These are phyloP conservation scores for Argya squamiceps DNA, from an alignment of 2,797 vertebrate species.

Conservation along the genomic window DNA sequence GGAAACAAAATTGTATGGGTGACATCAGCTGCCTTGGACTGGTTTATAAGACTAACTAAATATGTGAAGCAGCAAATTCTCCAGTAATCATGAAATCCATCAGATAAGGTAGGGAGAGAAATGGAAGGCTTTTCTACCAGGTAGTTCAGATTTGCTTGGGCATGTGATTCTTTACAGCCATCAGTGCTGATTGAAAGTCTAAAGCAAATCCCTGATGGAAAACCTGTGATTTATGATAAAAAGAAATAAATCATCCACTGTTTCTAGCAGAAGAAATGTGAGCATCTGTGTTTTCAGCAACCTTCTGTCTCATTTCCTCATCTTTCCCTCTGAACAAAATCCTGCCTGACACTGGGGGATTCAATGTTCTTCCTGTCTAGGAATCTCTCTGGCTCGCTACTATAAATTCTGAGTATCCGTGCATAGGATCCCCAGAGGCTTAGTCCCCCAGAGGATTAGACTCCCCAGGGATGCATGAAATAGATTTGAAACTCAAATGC, in stretches of 20 bases:
- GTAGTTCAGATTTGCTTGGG: background rate
- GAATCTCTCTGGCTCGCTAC: background rate
- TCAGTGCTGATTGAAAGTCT: background rate
- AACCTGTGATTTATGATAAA: background rate
- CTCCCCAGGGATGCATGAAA: background rate
- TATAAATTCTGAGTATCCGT: background rate
- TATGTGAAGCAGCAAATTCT: background rate
- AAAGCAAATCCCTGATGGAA: background rate
- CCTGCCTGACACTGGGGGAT: background rate
- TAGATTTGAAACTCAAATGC: background rate
- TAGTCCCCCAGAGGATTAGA: background rate
- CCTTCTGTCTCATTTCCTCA: constrained; percentile 19
- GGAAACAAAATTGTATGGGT: background rate
- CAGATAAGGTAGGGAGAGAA: background rate
- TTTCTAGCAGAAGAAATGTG: background rate
- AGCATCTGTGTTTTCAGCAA: constrained; percentile 46
- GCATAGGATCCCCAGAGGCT: background rate
- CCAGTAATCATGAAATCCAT: background rate
- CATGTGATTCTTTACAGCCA: background rate
- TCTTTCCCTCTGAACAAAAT: background rate
- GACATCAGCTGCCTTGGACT: background rate
- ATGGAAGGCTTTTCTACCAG: background rate
- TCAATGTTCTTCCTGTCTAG: background rate
- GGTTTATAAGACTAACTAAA: background rate
- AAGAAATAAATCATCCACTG: background rate